Evolutionary conservation across 23 tunicate species (phyloP).

Genomic region (Trididemnum nubilum): DNA sequence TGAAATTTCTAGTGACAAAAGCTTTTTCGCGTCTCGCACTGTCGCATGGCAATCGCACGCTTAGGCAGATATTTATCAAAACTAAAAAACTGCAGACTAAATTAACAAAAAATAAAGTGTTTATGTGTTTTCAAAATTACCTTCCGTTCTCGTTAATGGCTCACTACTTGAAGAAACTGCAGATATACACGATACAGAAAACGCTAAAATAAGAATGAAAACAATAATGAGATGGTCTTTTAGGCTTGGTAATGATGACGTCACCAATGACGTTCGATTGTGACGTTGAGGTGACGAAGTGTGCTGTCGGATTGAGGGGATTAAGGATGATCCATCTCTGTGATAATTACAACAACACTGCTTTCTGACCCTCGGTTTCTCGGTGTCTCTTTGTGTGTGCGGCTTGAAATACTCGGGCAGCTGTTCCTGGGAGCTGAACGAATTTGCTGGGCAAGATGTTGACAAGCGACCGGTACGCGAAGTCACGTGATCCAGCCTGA

Average conservation of each 20-base stretch:
- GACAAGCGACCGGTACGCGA: neutral
- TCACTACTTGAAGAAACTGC: neutral
- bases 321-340: neutral
- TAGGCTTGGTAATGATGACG: neutral
- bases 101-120: too few relatives aligned
- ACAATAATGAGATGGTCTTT: neutral
- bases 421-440: neutral
- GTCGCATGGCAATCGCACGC: too few relatives aligned
- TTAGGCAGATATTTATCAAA: too few relatives aligned
- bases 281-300: neutral
- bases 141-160: neutral
- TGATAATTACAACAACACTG: conserved; percentile 18
- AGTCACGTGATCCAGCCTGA: neutral
- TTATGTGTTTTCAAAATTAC: too few relatives aligned
- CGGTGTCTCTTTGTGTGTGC: neutral
- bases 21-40: too few relatives aligned
- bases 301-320: conserved; percentile 8
- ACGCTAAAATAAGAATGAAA: neutral
- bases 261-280: neutral
- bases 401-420: neutral
- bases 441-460: neutral
- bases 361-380: neutral
- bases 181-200: neutral
- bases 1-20: too few relatives aligned
- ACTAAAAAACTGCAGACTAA: too few relatives aligned